These are phyloP conservation scores for Acyrthosiphon pisum DNA, from an alignment of 1,140 invertebrate species.

Conservation along the genomic window DNA sequence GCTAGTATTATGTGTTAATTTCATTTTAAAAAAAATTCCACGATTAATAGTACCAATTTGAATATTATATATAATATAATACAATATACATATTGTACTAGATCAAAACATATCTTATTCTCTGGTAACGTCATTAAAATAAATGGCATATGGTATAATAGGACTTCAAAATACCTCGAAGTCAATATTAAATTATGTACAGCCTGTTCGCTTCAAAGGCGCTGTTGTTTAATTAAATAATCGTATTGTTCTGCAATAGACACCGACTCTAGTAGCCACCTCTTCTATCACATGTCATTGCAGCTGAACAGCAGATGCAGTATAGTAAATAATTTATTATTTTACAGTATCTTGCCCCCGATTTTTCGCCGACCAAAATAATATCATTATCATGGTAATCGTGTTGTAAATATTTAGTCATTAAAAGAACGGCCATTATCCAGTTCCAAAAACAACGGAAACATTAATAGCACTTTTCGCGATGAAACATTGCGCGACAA, in stretches of 20 bases:
- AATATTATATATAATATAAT: background rate
- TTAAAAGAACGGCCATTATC: background rate
- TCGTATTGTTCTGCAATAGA: background rate
- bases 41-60: background rate
- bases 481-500: slow-evolving; percentile 43
- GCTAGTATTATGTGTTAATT: background rate
- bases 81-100: background rate
- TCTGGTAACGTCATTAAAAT: background rate
- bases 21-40: background rate
- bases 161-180: background rate
- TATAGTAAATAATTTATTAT: background rate
- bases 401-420: background rate
- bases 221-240: slow-evolving; percentile 36
- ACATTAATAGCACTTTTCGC: slow-evolving; percentile 4
- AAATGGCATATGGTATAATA: too few relatives aligned
- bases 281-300: background rate
- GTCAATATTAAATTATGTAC: slow-evolving; percentile 49
- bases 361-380: background rate
- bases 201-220: background rate
- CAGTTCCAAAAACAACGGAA: slow-evolving; percentile 26
- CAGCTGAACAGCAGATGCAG: background rate
- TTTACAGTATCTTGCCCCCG: background rate
- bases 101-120: background rate
- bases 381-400: background rate
- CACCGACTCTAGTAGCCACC: background rate